Base-by-base conservation (phyloP, 2,888 invertebrate genomes). In the Anorthoa munda region DNA sequence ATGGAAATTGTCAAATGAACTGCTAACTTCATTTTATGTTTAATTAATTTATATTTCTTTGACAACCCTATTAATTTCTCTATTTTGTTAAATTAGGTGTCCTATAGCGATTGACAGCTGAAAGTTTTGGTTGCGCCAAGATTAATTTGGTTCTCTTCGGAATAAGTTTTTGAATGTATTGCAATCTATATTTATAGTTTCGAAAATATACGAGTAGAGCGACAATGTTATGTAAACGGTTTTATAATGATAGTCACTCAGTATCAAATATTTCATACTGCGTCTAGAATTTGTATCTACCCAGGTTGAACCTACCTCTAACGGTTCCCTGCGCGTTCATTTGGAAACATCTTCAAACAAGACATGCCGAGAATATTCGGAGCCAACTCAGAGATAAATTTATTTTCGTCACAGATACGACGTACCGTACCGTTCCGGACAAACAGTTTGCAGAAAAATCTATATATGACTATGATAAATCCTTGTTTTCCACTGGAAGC, bases 401-500 rank as follows among this genome's bases (percentile, higher is more conserved):
- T 92, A 92, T 93, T 94, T 92, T 88, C 79, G 89, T 90, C 88
- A 80, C 75, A 72, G 77, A 84, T 81, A 81, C 72, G 69, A 67
- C 77, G 76, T 82, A 72, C 61, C 61, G 75, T 65, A 39, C 39
- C 39, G 63, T 72, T 71, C 72, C 72, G 70, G 58, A 69, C 50
- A 61, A 68, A 69, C 72, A 71, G 72, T 66, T 75, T 79, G 81
- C 72, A 53, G 78, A 80, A 86, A 90, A 88, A 85, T 86, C 55
- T 79, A 74, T 67, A 68, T 81, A 82, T 78, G 81, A 66, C 72
- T 73, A 77, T 53, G 77, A 73, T 69, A 84, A 85, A 74, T 79
- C 78, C 87, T 88, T 90, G 87, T 91, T 91, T 93, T 92, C 89
- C 89, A 90, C 81, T 85, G 72, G 68, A 87, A 89, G 90, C 87